A percentile compares a stretch with the other conserved stretches of the same genome.
Evolutionary conservation across 2,797 vertebrate species (phyloP).

Genomic region (Denticeps clupeoides): DNA sequence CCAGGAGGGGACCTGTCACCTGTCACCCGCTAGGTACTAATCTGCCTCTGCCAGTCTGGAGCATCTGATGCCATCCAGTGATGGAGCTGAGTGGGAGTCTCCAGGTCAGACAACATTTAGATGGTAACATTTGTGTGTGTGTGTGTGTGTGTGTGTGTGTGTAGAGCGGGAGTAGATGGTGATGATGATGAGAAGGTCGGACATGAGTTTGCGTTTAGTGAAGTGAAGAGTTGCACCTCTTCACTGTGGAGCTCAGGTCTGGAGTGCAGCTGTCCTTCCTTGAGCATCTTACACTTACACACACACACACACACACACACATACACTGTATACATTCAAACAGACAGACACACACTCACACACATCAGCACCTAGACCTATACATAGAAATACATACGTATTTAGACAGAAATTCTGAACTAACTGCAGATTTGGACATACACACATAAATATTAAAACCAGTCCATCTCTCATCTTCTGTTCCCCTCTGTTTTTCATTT

Average conservation of each 20-base stretch:
- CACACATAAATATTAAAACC: conserved; percentile 16
- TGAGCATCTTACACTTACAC: neutral
- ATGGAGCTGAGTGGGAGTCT: no score
- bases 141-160: neutral
- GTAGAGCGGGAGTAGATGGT: conserved; percentile 16
- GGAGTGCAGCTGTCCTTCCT: conserved; percentile 36
- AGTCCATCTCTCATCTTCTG: neutral
- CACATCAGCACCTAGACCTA: neutral
- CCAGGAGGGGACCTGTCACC: neutral
- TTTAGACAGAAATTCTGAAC: neutral
- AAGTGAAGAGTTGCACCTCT: conserved; percentile 17
- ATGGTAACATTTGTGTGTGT: conserved; percentile 8
- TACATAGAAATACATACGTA: neutral
- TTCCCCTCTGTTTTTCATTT: neutral
- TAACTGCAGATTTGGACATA: conserved; percentile 1
- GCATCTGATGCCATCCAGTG: no score
- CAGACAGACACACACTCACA: neutral
- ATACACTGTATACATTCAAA: neutral
- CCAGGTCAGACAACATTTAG: no score
- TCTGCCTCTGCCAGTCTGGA: no score
- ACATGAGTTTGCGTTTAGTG: conserved; percentile 48
- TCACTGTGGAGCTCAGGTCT: conserved; percentile 27
- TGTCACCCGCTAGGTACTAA: no score
- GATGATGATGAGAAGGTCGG: conserved; percentile 18
- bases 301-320: neutral